phyloP scores from a whole-genome alignment of 2,797 vertebrate genomes.

The Phaenicophaeus curvirostris region DNA sequence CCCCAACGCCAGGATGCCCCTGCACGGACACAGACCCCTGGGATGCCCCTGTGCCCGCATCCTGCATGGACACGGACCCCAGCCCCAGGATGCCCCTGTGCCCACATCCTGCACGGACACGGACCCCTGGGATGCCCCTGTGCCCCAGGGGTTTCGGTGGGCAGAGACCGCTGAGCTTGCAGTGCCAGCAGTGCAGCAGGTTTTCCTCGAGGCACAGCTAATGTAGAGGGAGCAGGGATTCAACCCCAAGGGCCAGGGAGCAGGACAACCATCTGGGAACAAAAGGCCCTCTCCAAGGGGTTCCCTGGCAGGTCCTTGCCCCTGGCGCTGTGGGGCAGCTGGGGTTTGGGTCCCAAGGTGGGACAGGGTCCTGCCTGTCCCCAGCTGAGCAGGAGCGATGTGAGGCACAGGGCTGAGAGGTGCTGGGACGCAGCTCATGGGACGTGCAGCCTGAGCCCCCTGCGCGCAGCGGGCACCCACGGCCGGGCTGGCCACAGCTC shows the following conservation, averaged over 20 bases:
- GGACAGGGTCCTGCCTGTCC: background rate
- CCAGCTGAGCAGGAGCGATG: accelerated
- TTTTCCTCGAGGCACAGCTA: background rate
- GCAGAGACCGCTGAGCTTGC: background rate
- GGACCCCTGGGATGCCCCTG: too few species aligned
- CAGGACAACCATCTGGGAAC: accelerated
- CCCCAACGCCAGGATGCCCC: too few species aligned
- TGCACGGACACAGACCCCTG: too few species aligned
- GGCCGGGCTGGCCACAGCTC: accelerated
- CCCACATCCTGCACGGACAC: too few species aligned
- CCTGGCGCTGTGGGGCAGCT: background rate
- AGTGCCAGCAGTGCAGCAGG: accelerated
- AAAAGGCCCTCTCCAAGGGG: background rate
- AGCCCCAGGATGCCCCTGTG: too few species aligned
- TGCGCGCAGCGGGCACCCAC: accelerated
- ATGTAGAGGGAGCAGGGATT: accelerated
- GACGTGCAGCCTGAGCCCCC: background rate
- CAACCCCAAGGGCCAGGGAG: too few species aligned
- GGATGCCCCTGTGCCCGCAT: too few species aligned
- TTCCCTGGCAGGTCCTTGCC: background rate
- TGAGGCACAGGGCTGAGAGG: accelerated
- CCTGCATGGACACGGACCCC: too few species aligned
- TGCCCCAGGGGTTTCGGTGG: background rate
- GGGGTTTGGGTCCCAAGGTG: accelerated
- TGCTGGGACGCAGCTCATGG: accelerated